Evolutionary conservation across 2,888 invertebrate species (phyloP).

Genomic region (Pheosia tremula): DNA sequence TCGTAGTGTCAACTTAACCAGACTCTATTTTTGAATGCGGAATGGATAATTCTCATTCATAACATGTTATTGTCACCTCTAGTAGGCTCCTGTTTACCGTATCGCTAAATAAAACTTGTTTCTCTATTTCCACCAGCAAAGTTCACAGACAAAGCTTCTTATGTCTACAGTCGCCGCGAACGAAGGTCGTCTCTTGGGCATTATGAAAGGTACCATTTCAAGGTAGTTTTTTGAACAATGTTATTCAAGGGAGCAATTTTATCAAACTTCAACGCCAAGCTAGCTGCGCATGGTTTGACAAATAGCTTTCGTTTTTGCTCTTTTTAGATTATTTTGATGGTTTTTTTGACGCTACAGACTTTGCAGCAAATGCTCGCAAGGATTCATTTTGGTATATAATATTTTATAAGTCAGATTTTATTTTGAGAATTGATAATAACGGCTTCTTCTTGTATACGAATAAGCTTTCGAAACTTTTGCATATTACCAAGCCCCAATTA

Average conservation of each 20-base stretch:
- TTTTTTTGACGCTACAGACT: not conserved
- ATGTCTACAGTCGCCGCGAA: slow-evolving; percentile 7
- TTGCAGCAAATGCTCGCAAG: no score
- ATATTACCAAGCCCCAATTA: no score
- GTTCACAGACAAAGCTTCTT: slow-evolving; percentile 6
- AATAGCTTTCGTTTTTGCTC: slow-evolving; percentile 1
- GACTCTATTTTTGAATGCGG: no score
- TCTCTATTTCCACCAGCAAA: slow-evolving; percentile 6
- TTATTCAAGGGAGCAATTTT: slow-evolving; percentile 13
- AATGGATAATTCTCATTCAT: no score
- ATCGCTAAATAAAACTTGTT: slow-evolving; percentile 10
- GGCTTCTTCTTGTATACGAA: no score
- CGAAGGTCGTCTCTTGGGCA: slow-evolving; percentile 7
- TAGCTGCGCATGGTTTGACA: not conserved
- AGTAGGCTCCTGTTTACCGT: not conserved
- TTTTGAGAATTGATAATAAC: no score
- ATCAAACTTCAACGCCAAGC: slow-evolving; percentile 11
- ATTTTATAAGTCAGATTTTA: no score
- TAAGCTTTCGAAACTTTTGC: no score
- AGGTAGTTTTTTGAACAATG: slow-evolving; percentile 16
- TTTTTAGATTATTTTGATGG: not conserved
- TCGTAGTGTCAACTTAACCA: no score
- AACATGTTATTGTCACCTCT: not conserved
- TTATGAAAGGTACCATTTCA: slow-evolving; percentile 8
- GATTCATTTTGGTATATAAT: no score